Base-by-base conservation (phyloP, 2,797 vertebrate genomes). In the Chiloscyllium punctatum region DNA sequence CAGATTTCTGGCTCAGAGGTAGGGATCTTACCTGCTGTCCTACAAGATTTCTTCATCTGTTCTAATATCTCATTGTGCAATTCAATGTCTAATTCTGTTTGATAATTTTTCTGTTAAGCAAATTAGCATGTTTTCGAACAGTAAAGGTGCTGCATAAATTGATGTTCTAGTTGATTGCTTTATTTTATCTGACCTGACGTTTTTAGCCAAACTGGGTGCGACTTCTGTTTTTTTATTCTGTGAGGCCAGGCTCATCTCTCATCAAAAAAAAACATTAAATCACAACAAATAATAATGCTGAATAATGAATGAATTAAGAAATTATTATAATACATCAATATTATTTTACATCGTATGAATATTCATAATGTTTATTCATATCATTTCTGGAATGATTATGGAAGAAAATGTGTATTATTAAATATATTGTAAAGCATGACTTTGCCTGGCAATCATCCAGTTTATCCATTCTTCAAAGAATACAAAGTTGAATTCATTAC, bases 241-340 rank as follows among this genome's bases (percentile, higher is more conserved):
- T 27, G n/a, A n/a, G 5, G 42, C 18, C 1, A 2, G 48, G 18
- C 15, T 62, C 4, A n/a, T 82, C n/a, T 4, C n/a, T 88, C 51
- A 57, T 33, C n/a, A 23, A 66, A 66, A n/a, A 21, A 91, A 91
- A 5, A 62, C 1, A 53, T 53, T 53, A 53, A 77, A 16, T 57
- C 53, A 91, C 30, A n/a, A 33, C 48, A 30, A 33, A 88, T 2
- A 88, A 87, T 87, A 53, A 25, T 27, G 18, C 66, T 66, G 53
- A 21, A 66, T 66, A 91, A 91, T 37, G 16, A 66, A 62, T 66
- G 5, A 91, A 37, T 91, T 90, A 90, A 57, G 33, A n/a, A 16
- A 66, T 91, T 91, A 91, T 91, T 91, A 7, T n/a, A 57, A n/a
- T 66, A 66, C 51, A 91, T 57, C 51, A 88, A 57, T 66, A 91